phyloP scores from a whole-genome alignment of 1,140 invertebrate genomes.

The Eulimnadia texana region DNA sequence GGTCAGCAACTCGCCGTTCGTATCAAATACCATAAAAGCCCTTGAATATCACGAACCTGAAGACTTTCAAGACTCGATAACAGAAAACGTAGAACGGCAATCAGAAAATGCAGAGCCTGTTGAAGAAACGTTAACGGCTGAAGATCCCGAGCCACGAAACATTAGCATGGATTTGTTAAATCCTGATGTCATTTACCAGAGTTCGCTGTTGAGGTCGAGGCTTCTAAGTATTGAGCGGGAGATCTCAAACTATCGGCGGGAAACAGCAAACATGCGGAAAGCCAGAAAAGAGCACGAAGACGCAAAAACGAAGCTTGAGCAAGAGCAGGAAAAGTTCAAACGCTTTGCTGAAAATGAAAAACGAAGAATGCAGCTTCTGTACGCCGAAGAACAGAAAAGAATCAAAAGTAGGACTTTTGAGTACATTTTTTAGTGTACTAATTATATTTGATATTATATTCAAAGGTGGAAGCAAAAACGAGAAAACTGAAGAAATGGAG shows the following conservation, averaged over 20 bases:
- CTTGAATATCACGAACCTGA: neutral
- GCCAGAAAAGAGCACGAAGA: slow-evolving; percentile 11
- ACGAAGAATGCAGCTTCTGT: slow-evolving; percentile 6
- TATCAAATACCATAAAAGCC: neutral
- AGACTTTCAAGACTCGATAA: neutral
- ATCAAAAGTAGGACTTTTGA: neutral
- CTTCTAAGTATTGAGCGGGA: slow-evolving; percentile 8
- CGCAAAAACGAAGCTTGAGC: slow-evolving; percentile 7
- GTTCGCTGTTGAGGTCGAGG: neutral
- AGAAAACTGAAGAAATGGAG: neutral
- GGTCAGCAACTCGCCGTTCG: slow-evolving; percentile 2
- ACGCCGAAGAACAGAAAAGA: slow-evolving; percentile 10
- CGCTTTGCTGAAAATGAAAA: slow-evolving; percentile 14
- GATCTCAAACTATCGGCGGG: slow-evolving; percentile 11
- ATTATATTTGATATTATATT: too few relatives aligned
- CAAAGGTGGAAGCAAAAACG: neutral
- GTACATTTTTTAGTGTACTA: neutral
- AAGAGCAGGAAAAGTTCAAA: slow-evolving; percentile 13
- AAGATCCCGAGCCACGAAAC: neutral
- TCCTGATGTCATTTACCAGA: slow-evolving; percentile 5
- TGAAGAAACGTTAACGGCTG: neutral
- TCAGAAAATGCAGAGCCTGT: neutral
- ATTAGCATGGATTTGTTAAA: neutral
- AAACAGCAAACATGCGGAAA: slow-evolving; percentile 4
- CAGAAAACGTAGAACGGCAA: neutral